A percentile compares a stretch with the other conserved stretches of the same genome.
Evolutionary conservation across 2,888 invertebrate genomes (phyloP).

Genomic region (Tetragonula carbonaria): DNA sequence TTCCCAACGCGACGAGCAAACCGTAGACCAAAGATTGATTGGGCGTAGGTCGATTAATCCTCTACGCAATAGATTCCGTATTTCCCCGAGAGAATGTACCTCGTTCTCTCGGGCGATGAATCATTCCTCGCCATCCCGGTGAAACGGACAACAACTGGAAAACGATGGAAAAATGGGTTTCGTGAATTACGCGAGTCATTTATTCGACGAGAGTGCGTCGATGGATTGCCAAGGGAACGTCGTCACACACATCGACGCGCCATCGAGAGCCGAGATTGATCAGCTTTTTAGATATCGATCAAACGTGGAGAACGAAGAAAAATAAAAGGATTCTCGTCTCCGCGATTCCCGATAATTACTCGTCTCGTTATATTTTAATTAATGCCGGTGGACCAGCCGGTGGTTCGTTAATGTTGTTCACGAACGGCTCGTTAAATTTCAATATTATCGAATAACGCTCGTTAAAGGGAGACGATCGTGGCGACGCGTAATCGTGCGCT

Average conservation of each 20-base stretch:
- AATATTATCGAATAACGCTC: conserved; percentile 80
- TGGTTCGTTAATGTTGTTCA: conserved; percentile 80
- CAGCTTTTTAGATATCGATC: conserved; percentile 41
- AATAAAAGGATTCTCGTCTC: conserved; percentile 52
- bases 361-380: conserved; percentile 83
- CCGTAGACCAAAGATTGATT: not conserved
- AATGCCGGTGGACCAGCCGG: conserved; percentile 71
- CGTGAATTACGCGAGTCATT: conserved; percentile 22
- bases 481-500: conserved; percentile 62
- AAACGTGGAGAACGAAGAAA: not conserved
- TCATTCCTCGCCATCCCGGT: not conserved
- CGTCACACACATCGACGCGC: not conserved
- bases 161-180: conserved; percentile 5
- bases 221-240: conserved; percentile 1
- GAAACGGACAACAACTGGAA: not conserved
- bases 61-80: not conserved
- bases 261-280: conserved; percentile 29
- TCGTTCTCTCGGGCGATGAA: conserved; percentile 7
- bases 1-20: not conserved
- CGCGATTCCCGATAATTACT: conserved; percentile 80
- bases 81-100: conserved; percentile 2
- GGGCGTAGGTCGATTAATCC: conserved; percentile 3
- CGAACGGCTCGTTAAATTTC: conserved; percentile 79
- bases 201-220: not conserved
- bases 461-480: conserved; percentile 70